Percentiles rank a stretch among this genome's conserved stretches.
Evolutionary conservation across 2,797 vertebrate genomes (phyloP).

Genomic region (Anguilla anguilla): DNA sequence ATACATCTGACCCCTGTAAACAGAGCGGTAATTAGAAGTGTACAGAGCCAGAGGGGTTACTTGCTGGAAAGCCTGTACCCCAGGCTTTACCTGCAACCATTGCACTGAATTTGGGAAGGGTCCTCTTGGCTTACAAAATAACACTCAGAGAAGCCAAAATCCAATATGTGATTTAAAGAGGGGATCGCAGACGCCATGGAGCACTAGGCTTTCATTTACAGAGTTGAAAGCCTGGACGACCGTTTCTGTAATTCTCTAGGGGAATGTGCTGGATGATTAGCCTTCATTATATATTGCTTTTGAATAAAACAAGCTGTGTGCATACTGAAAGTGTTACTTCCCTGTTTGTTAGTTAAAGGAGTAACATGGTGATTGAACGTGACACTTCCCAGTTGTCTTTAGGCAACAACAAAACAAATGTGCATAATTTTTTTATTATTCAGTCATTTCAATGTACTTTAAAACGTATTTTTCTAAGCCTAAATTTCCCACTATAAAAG

Average conservation of each 20-base stretch:
- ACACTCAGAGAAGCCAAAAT: background rate
- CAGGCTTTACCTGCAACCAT: conserved; percentile 26
- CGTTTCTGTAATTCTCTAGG: background rate
- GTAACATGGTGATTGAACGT: too few relatives aligned
- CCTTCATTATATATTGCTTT: background rate
- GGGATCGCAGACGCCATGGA: background rate
- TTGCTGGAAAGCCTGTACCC: background rate
- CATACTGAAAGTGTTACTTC: background rate
- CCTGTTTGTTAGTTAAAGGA: background rate
- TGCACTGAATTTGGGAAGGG: background rate
- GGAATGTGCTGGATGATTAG: background rate
- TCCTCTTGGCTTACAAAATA: conserved; percentile 24
- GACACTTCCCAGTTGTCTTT: too few relatives aligned
- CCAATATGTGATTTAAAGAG: background rate
- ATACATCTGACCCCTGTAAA: conserved; percentile 28
- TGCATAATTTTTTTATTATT: too few relatives aligned
- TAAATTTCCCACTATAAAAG: too few relatives aligned
- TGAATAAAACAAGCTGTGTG: background rate
- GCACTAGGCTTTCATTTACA: background rate
- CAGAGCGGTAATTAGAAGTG: conserved; percentile 25
- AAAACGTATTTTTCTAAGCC: too few relatives aligned
- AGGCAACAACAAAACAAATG: too few relatives aligned
- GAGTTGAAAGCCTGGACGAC: background rate
- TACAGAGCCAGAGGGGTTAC: background rate
- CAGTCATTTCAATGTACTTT: too few relatives aligned